These are phyloP conservation scores for Kuschelorhynchus macadamiae DNA, from an alignment of 2,888 invertebrate genomes.

Conservation along the genomic window DNA sequence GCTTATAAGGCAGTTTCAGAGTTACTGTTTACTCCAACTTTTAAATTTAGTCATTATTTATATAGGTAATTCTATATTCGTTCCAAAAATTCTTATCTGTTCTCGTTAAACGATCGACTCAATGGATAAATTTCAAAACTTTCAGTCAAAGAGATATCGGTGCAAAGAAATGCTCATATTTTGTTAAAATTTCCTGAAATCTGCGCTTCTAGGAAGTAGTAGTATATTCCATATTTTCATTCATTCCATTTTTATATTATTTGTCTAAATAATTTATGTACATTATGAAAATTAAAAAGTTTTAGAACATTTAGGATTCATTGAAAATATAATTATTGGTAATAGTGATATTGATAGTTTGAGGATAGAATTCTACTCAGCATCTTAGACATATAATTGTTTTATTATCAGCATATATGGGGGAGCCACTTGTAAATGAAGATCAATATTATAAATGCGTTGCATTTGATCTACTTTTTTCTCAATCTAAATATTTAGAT, in stretches of 20 bases:
- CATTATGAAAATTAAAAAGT: constrained; percentile 19
- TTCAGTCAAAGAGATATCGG: constrained; percentile 23
- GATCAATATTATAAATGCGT: no score
- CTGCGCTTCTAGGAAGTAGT: constrained; percentile 15
- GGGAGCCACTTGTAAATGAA: no score
- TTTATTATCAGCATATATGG: no score
- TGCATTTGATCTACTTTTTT: no score
- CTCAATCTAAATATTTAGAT: no score
- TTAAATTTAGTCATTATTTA: constrained; percentile 23
- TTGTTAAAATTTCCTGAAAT: constrained; percentile 41
- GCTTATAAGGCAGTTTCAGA: constrained; percentile 5
- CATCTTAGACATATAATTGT: no score
- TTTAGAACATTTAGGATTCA: no score
- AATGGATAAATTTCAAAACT: constrained; percentile 38
- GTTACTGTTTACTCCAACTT: neutral
- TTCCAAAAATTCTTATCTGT: constrained; percentile 32
- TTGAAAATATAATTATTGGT: no score
- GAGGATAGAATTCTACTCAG: no score
- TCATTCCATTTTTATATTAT: no score
- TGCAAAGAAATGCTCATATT: constrained; percentile 32
- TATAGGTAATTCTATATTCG: constrained; percentile 32
- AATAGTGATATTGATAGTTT: no score
- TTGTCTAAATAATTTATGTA: constrained; percentile 34
- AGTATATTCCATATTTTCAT: no score
- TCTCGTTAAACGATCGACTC: constrained; percentile 26